Evolutionary conservation across 2,113 vertebrate genomes (phyloP).

Genomic region (Cololabis saira): DNA sequence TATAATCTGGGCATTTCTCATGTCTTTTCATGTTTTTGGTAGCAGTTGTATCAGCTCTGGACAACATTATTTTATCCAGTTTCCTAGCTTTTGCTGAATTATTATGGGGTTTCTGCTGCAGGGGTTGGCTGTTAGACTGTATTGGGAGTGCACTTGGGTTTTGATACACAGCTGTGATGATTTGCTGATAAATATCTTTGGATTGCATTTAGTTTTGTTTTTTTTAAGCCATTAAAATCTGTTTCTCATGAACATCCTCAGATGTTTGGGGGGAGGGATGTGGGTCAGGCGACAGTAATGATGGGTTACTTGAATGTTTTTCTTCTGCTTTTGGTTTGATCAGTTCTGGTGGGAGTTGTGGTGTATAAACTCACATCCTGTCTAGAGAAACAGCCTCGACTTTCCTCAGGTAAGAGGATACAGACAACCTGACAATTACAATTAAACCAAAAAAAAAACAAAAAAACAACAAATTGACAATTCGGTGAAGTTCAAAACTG

Average conservation of each 20-base stretch:
- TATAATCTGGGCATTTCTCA: constrained; percentile 73
- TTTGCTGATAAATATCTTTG: constrained; percentile 37
- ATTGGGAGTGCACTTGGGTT: constrained; percentile 17
- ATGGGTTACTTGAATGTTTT: constrained; percentile 33
- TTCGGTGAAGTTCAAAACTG: constrained; percentile 1
- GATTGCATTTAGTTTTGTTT: constrained; percentile 36
- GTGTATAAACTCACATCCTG: constrained; percentile 54
- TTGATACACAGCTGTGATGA: constrained; percentile 46
- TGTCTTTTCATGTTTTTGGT: constrained; percentile 51
- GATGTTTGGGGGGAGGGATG: neutral
- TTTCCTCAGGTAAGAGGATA: neutral
- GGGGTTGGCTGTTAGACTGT: constrained; percentile 29
- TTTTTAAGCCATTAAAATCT: constrained; percentile 15
- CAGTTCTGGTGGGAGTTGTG: constrained; percentile 39
- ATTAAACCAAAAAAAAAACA: constrained; percentile 9
- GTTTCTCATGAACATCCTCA: neutral
- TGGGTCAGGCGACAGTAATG: neutral
- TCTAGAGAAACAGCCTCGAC: constrained; percentile 37
- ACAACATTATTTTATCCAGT: constrained; percentile 11
- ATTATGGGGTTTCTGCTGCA: constrained; percentile 26
- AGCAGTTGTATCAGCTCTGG: constrained; percentile 35
- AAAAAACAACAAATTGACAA: no score
- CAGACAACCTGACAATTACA: neutral
- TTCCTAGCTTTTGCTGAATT: constrained; percentile 20
- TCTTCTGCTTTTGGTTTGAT: constrained; percentile 42